These are phyloP conservation scores for Aramus guarauna DNA, from an alignment of 2,113 vertebrate species.

Conservation along the genomic window DNA sequence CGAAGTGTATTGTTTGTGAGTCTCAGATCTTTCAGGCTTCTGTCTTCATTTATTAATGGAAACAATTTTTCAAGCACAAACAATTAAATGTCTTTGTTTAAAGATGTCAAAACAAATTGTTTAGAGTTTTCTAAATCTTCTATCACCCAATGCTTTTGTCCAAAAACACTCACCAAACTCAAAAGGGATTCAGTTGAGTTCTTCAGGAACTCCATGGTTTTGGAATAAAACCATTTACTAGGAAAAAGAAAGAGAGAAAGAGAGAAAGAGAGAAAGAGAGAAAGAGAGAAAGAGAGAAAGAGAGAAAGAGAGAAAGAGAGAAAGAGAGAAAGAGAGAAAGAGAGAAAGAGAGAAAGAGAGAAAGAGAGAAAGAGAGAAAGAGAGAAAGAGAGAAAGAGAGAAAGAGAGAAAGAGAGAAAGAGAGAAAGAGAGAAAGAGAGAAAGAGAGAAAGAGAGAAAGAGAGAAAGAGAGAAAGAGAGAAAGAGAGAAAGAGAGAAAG, in stretches of 20 bases:
- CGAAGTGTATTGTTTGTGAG: neutral
- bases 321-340: neutral
- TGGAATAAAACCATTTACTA: neutral
- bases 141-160: neutral
- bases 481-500: neutral
- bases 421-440: neutral
- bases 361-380: neutral
- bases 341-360: neutral
- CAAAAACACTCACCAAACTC: neutral
- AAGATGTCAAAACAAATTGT: slow-evolving; percentile 12
- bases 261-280: too few relatives aligned
- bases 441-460: neutral
- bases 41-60: slow-evolving; percentile 35
- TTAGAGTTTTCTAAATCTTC: neutral
- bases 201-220: neutral
- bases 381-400: neutral
- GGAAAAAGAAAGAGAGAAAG: too few relatives aligned
- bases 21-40: neutral
- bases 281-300: neutral
- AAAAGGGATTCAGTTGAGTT: neutral
- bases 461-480: too few relatives aligned
- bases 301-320: neutral
- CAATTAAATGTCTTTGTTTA: neutral
- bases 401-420: neutral
- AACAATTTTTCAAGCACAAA: neutral